phyloP scores from a whole-genome alignment of 2,113 vertebrate genomes.

The Xiphophorus maculatus region DNA sequence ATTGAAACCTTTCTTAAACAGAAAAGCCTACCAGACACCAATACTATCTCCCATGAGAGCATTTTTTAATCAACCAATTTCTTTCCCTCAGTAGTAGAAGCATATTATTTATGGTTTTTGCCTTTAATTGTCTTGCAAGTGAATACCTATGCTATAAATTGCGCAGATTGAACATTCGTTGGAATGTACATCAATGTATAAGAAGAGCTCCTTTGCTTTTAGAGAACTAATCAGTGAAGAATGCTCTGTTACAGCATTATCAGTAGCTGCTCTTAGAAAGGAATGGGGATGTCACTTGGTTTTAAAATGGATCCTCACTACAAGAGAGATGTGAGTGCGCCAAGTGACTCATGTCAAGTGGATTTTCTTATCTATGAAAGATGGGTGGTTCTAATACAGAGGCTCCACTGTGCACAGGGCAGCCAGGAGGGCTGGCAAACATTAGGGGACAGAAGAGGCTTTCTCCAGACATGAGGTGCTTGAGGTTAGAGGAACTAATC shows the following conservation, averaged over 20 bases:
- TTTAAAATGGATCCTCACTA: slow-evolving; percentile 75
- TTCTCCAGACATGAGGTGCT: not conserved
- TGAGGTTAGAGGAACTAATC: not conserved
- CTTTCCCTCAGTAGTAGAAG: not conserved
- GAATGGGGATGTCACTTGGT: slow-evolving; percentile 60
- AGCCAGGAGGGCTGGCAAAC: slow-evolving; percentile 15
- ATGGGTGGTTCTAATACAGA: slow-evolving; percentile 59
- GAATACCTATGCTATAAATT: not conserved
- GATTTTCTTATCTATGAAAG: slow-evolving; percentile 71
- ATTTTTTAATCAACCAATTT: not conserved
- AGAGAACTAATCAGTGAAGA: slow-evolving; percentile 69
- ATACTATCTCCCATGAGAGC: not conserved
- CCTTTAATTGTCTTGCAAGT: not conserved
- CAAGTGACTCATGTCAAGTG: slow-evolving; percentile 80
- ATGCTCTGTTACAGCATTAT: slow-evolving; percentile 71
- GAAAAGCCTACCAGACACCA: not conserved
- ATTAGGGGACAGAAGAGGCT: slow-evolving; percentile 2
- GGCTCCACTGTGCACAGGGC: slow-evolving; percentile 31
- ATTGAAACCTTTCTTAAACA: slow-evolving; percentile 19
- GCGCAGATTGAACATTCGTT: not conserved
- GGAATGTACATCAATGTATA: slow-evolving; percentile 62
- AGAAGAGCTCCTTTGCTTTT: slow-evolving; percentile 55
- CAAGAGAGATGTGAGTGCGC: slow-evolving; percentile 53
- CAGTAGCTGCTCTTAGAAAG: slow-evolving; percentile 64
- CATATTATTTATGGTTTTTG: not conserved